Evolutionary conservation across 2,113 vertebrate species (phyloP).

Genomic region (Macaca mulatta): DNA sequence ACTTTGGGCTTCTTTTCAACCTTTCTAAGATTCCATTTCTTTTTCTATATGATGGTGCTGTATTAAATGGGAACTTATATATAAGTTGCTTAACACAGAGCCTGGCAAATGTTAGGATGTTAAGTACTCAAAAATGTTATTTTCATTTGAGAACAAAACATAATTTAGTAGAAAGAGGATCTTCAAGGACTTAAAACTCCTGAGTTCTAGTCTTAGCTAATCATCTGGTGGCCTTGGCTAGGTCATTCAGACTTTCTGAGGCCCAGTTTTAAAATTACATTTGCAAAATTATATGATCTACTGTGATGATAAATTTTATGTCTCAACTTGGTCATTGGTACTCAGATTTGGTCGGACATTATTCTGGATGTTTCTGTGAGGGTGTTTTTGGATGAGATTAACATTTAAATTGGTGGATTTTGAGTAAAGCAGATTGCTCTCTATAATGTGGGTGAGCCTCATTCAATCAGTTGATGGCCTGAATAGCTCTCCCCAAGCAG

Average conservation of each 20-base stretch:
- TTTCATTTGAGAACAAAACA: not conserved
- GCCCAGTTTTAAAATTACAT: not conserved
- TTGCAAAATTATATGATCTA: slow-evolving; percentile 1
- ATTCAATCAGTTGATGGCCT: not conserved
- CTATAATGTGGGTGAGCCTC: not conserved
- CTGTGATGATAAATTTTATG: not conserved
- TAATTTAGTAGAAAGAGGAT: not conserved
- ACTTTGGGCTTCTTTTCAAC: not conserved
- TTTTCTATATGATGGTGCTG: not conserved
- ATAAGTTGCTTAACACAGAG: not conserved
- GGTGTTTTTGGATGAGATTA: slow-evolving; percentile 1
- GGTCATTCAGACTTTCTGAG: not conserved
- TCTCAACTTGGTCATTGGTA: not conserved
- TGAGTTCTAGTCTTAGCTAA: not conserved
- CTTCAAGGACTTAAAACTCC: not conserved
- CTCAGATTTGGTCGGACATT: not conserved
- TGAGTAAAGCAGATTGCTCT: not conserved
- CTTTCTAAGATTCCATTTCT: not conserved
- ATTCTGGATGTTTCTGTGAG: not conserved
- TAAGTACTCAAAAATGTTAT: not conserved
- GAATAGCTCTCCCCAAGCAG: not conserved
- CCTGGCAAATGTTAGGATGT: not conserved
- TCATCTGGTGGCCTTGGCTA: not conserved
- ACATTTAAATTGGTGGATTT: not conserved
- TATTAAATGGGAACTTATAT: not conserved